Evolutionary conservation across 2,797 vertebrate species (phyloP), one percentile per base, ranked within the genome.

Genomic region (Calcarius lapponicus): DNA sequence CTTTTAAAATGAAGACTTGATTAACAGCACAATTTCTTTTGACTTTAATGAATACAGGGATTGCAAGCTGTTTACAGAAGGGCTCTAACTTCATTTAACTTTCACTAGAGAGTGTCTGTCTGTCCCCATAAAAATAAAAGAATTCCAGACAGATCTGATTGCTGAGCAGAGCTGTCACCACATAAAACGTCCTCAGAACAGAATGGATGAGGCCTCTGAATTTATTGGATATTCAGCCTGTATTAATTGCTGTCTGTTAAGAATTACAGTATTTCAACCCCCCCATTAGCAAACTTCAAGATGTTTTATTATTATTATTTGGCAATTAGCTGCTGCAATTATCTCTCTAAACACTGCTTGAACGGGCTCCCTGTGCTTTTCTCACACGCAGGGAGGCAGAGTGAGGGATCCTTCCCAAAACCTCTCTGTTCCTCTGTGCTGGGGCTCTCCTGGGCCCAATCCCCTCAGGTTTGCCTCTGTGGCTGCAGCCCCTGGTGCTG

Each of bases 301-400:
- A 94, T 93, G 91, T 81, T 96, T 95, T 94, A 93, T 96, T 96
- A 91, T 95, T 95, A 97, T 95, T 96, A 91, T 93, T 96, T 92
- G 88, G 91, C 90, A 96, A 96, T 97, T 96, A 96, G 90, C 85
- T 91, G 74, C 94, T 73, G 88, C 96, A 95, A 79, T 97, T 96
- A 95, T 94, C 92, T 92, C 53, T 28, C 80, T 91, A 69, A 92
- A 83, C 48, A 32, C 73, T 47, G 16, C 72, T 76, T 85, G 71
- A 86, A 80, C 76, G 88, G 76, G 67, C 31, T 95, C 54, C n/a
- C 34, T 45, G 53, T 29, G 10, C n/a, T 45, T 85, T 78, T 36
- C n/a, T 26, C 43, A 8, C 1, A 0, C 13, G 75, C 60, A 54
- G 83, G 92, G 80, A 81, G 87, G 47, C 53, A 43, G 50, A 40